Base-by-base conservation (phyloP, 2,797 vertebrate species). In the Pseudochirops cupreus region DNA sequence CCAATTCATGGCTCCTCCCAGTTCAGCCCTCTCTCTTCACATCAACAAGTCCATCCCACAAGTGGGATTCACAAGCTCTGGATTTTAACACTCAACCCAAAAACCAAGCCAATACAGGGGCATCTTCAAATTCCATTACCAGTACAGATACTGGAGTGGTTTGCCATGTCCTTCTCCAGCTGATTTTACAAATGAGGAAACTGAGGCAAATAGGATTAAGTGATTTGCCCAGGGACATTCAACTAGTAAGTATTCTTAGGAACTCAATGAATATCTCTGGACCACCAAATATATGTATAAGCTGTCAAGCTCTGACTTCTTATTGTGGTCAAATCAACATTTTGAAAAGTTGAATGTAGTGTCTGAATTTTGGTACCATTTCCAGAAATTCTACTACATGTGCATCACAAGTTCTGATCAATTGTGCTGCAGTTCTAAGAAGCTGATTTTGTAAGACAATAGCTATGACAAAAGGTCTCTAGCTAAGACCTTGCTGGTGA, bases 221-320 rank as follows among this genome's bases (percentile, higher is more conserved):
- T 26, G 21, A 26, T 39, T 39, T 82, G 3, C 9, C 74, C 74
- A 82, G 39, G 53, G 90, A 93, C 56, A 90, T 7, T 90, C 10
- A 39, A 26, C 89, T 91, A 55, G n/a, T 53, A 28, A 95, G 46
- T 87, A 92, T 74, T 46, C 59, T 89, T 91, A 92, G 91, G n/a
- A 58, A 74, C 53, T 92, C 26, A 16, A 31, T 89, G 62, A 92
- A n/a, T 90, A 90, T 95, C 55, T 91, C 91, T 74, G 93, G 82
- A 82, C 39, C 21, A 46, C 21, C 74, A 82, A 46, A 46, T 21
- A 46, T 82, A 46, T 7, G 26, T 82, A 46, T 21, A 9, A 82
- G 59, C 52, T 82, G 16, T 94, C 52, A 93, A 96, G 29, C 39
- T 54, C 28, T 0, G 56, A 53, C 58, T 31, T 52, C 50, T 54